phyloP scores from a whole-genome alignment of 2,888 invertebrate genomes.

The Agrochola lota region DNA sequence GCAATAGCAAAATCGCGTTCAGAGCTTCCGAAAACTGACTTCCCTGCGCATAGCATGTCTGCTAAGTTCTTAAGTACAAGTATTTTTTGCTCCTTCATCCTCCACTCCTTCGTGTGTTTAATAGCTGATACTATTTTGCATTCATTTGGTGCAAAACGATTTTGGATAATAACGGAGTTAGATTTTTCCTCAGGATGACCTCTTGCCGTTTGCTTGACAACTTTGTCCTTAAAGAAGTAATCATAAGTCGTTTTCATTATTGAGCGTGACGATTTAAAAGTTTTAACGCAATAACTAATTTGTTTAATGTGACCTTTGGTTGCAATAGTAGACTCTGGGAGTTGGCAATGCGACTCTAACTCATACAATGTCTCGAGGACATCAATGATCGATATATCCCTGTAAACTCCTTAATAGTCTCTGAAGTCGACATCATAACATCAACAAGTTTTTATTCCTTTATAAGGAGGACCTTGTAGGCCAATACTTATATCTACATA shows the following conservation, averaged over 20 bases:
- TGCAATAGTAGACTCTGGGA: not conserved
- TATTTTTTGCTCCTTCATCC: not conserved
- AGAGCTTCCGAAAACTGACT: not conserved
- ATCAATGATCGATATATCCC: not conserved
- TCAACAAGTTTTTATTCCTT: too few species aligned
- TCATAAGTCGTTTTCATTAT: constrained; percentile 16
- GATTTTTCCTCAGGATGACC: constrained; percentile 40
- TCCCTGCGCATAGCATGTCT: not conserved
- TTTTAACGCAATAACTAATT: not conserved
- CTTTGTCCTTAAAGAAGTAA: not conserved
- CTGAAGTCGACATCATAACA: too few species aligned
- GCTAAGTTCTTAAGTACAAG: not conserved
- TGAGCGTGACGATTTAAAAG: not conserved
- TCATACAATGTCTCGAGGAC: not conserved
- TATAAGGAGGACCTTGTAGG: too few species aligned
- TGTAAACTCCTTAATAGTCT: not conserved
- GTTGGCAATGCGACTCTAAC: too few species aligned
- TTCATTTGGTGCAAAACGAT: constrained; percentile 16
- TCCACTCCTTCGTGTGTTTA: constrained; percentile 19
- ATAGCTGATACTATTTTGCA: constrained; percentile 8
- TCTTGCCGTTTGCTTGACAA: constrained; percentile 3
- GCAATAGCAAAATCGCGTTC: not conserved
- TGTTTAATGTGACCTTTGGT: not conserved
- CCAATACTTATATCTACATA: too few species aligned
- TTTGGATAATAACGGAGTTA: constrained; percentile 5